A percentile compares a stretch with the other conserved stretches of the same genome.
These are phyloP conservation scores for Struthidea cinerea DNA, from an alignment of 2,113 vertebrate species.

Conservation along the genomic window DNA sequence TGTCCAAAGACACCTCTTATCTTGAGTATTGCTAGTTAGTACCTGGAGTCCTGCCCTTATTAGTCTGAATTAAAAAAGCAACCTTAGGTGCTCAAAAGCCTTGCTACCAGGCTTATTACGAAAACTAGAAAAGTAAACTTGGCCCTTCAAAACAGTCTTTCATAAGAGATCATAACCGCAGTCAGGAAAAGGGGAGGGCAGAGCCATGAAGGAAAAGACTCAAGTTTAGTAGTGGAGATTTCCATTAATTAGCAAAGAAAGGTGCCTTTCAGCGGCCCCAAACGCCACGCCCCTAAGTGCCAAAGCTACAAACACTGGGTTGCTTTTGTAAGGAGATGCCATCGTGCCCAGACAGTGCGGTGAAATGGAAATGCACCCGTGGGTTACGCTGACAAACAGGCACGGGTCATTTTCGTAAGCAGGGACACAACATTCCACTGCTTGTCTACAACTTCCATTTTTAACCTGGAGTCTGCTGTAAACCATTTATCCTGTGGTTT, in stretches of 20 bases:
- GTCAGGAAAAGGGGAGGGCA: not conserved
- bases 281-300: not conserved
- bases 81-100: not conserved
- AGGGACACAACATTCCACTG: not conserved
- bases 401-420: not conserved
- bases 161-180: not conserved
- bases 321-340: not conserved
- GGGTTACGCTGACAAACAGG: not conserved
- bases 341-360: rapidly evolving
- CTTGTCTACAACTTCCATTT: not conserved
- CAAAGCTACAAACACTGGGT: not conserved
- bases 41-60: not conserved
- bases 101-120: not conserved
- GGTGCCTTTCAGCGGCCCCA: not conserved
- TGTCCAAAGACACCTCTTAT: not conserved
- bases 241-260: not conserved
- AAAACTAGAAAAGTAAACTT: not conserved
- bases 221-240: not conserved
- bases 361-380: not conserved
- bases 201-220: not conserved
- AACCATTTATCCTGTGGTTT: not conserved
- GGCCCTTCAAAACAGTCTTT: slow-evolving; percentile 2
- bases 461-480: not conserved
- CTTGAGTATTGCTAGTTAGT: not conserved
- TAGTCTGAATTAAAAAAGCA: not conserved